Conservation (phyloP, 2,797 vertebrate species). For the Lepidocolaptes lacrymiger region DNA sequence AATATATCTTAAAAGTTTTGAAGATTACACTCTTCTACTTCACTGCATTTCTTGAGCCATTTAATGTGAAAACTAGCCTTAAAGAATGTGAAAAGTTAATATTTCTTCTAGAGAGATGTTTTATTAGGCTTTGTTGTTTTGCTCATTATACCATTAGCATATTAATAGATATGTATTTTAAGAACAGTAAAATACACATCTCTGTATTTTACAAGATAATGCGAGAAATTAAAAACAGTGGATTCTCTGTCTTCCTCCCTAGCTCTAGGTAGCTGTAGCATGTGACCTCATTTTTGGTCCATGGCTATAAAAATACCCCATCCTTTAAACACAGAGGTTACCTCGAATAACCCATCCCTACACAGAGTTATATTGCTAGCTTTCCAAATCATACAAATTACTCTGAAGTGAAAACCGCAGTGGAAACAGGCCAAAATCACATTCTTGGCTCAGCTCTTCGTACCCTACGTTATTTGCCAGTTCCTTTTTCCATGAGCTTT, state of each 20-base stretch:
- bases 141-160: background rate
- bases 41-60: conserved; percentile 37
- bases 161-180: conserved; percentile 59
- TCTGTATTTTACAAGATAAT: conserved; percentile 9
- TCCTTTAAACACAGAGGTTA: conserved; percentile 69
- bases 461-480: conserved; percentile 65
- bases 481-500: conserved; percentile 66
- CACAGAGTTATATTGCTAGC: conserved; percentile 73
- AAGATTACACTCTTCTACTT: background rate
- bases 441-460: conserved; percentile 75
- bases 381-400: conserved; percentile 82
- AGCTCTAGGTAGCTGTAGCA: conserved; percentile 35
- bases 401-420: conserved; percentile 76
- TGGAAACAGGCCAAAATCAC: conserved; percentile 76
- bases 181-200: conserved; percentile 24
- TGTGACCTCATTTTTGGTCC: conserved; percentile 57
- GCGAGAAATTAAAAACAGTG: conserved; percentile 41
- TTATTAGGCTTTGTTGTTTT: conserved; percentile 53
- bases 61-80: background rate
- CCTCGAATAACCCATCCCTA: conserved; percentile 78
- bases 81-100: conserved; percentile 49
- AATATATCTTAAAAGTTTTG: conserved; percentile 4
- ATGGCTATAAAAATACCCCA: conserved; percentile 62
- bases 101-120: conserved; percentile 39
- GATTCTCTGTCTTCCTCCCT: conserved; percentile 2